These are phyloP conservation scores for Chorisops tibialis DNA, from an alignment of 2,888 invertebrate genomes.

Conservation along the genomic window DNA sequence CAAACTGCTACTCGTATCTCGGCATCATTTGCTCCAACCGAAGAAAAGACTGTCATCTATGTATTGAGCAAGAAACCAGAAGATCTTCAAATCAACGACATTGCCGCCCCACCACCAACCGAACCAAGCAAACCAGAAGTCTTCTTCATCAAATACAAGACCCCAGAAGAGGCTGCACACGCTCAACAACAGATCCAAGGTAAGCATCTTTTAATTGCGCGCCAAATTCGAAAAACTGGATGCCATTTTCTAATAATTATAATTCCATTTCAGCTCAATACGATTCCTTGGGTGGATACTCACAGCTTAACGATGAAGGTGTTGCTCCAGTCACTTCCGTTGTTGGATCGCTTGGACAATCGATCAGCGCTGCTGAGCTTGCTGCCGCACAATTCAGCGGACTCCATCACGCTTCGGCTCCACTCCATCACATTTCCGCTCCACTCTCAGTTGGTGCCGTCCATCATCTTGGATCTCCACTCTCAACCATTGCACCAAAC, in stretches of 20 bases:
- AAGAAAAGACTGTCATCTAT: conserved; percentile 47
- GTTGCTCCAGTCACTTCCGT: conserved; percentile 30
- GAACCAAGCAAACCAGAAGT: conserved; percentile 44
- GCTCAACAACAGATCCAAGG: conserved; percentile 46
- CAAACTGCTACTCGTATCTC: conserved; percentile 35
- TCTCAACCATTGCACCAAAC: conserved; percentile 5
- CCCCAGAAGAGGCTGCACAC: conserved; percentile 44
- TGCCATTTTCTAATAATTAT: neutral
- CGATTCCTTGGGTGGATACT: conserved; percentile 30
- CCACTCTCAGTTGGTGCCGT: conserved; percentile 6
- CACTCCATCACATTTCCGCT: neutral
- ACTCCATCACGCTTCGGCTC: too few relatives aligned
- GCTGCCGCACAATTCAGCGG: conserved; percentile 38
- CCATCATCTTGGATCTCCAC: conserved; percentile 18
- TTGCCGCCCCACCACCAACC: conserved; percentile 40
- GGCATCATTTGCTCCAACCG: conserved; percentile 42
- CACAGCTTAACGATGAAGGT: conserved; percentile 28
- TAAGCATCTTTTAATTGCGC: conserved; percentile 12
- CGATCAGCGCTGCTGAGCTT: conserved; percentile 34
- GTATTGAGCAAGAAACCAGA: conserved; percentile 46
- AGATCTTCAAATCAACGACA: conserved; percentile 40
- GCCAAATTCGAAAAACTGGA: neutral
- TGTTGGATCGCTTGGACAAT: conserved; percentile 27
- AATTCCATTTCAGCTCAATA: conserved; percentile 28
- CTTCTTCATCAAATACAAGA: conserved; percentile 48